Evolutionary conservation across 2,888 invertebrate species (phyloP), one percentile per base, ranked within the genome.

Genomic region (Isoperla grammatica): DNA sequence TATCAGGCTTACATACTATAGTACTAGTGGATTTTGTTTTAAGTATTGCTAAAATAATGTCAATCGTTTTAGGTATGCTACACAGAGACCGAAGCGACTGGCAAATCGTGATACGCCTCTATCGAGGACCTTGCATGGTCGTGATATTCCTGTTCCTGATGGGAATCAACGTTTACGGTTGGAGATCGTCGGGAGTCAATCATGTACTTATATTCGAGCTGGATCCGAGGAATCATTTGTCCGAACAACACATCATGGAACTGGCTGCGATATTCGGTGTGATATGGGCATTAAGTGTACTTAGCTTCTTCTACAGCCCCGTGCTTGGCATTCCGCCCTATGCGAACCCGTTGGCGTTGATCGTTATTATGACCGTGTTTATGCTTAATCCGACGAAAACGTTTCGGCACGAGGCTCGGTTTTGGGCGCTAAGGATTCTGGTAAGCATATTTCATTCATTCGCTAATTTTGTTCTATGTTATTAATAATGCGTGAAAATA

Each of bases 191-290:
- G 0, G 90, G 90, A 12, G 89, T 90, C 2, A 90, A 90, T 71
- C 90, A 90, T 72, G 89, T 90, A 13, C 79, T 90, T 2, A 90
- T 90, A 63, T 90, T 90, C 70, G 90, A 90, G 72, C 74, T 91
- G 62, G 88, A 90, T 75, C 90, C 90, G 0, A 75, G 90, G 49
- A 86, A 87, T 71, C 88, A 90, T 74, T 74, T 85, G 4, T 83
- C 83, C 0, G 88, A 89, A 70, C 88, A 89, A 71, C 86, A 90
- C 69, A 75, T 83, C 11, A 85, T 89, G 80, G 89, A 90, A 76
- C 78, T 87, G 67, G 85, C 89, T 0, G 82, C 87, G 0, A 84
- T 88, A 61, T 84, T 89, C 68, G 87, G 86, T 22, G 87, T 88
- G 0, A 78, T 89, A 45, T 90, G 89, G 88, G 82, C 86, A 0